Evolutionary conservation across 2,797 vertebrate genomes (phyloP).

Genomic region (Sebastes diploproa): DNA sequence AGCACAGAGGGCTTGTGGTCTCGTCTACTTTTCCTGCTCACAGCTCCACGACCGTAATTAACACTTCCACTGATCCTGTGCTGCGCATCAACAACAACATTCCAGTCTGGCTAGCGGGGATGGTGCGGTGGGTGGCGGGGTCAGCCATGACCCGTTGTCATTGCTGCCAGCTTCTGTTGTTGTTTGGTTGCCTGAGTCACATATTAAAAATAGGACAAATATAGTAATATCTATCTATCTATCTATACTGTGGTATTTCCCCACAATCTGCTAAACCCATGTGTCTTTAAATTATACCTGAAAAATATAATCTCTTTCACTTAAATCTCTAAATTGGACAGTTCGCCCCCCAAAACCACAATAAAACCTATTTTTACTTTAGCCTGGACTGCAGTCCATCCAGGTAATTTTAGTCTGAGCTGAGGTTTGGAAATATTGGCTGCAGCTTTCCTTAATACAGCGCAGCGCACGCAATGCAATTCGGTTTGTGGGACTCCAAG

Average conservation of each 20-base stretch:
- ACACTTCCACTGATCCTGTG: constrained; percentile 73
- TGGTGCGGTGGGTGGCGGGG: constrained; percentile 38
- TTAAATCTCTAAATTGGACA: constrained; percentile 29
- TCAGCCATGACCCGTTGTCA: constrained; percentile 59
- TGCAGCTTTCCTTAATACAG: constrained; percentile 38
- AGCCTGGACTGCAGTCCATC: constrained; percentile 16
- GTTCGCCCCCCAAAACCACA: constrained; percentile 18
- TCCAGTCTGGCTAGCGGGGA: constrained; percentile 75
- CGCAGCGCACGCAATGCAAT: constrained; percentile 17
- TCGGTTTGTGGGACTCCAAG: constrained; percentile 51
- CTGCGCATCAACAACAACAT: constrained; percentile 82
- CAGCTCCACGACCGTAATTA: constrained; percentile 81
- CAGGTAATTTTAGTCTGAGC: constrained; percentile 57
- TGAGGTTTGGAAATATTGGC: constrained; percentile 51
- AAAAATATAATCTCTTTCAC: constrained; percentile 20
- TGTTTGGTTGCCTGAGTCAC: constrained; percentile 37
- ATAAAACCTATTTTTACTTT: constrained; percentile 40
- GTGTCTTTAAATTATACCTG: constrained; percentile 12
- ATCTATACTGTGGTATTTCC: background rate
- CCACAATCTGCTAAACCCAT: constrained; percentile 4
- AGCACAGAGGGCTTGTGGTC: constrained; percentile 74
- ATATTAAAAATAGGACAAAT: constrained; percentile 25
- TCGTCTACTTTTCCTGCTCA: constrained; percentile 72
- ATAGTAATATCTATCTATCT: background rate
- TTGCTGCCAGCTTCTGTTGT: constrained; percentile 59